A percentile compares a stretch with the other conserved stretches of the same genome.
These are phyloP conservation scores for Cyprinella venusta DNA, from an alignment of 2,797 vertebrate species.

Conservation along the genomic window DNA sequence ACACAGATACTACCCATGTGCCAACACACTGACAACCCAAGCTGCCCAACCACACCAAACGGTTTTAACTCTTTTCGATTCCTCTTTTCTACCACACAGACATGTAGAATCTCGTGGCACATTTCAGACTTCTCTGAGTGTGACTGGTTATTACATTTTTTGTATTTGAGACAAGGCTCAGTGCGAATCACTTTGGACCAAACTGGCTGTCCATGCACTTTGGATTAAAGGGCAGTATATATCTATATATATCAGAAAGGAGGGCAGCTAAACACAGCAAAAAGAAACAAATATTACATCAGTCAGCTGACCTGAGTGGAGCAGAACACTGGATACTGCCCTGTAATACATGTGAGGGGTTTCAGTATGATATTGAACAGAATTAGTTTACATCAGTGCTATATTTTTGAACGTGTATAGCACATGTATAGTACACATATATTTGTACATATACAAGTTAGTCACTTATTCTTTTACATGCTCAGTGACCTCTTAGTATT, in stretches of 20 bases:
- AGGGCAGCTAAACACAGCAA: constrained; percentile 17
- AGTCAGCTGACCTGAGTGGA: constrained; percentile 9
- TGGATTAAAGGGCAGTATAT: constrained; percentile 34
- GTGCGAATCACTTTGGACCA: constrained; percentile 51
- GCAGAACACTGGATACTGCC: constrained; percentile 17
- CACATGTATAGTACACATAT: constrained; percentile 18
- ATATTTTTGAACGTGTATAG: constrained; percentile 44
- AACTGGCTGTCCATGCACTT: constrained; percentile 39
- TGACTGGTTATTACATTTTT: constrained; percentile 35
- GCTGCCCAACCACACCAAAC: background rate
- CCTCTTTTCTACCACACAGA: constrained; percentile 29
- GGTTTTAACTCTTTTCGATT: constrained; percentile 4
- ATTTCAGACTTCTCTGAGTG: constrained; percentile 18
- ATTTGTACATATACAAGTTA: constrained; percentile 36
- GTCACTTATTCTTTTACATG: constrained; percentile 50
- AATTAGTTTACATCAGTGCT: constrained; percentile 48
- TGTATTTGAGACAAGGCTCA: constrained; percentile 33
- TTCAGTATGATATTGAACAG: constrained; percentile 34
- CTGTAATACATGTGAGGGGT: background rate
- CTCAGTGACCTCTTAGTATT: constrained; percentile 47
- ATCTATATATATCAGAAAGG: constrained; percentile 27
- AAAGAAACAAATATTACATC: constrained; percentile 14
- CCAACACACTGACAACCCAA: constrained; percentile 31
- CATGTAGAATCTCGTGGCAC: constrained; percentile 19
- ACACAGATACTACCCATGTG: constrained; percentile 1